Evolutionary conservation across 2,888 invertebrate genomes (phyloP).

Genomic region (Apamea anceps): DNA sequence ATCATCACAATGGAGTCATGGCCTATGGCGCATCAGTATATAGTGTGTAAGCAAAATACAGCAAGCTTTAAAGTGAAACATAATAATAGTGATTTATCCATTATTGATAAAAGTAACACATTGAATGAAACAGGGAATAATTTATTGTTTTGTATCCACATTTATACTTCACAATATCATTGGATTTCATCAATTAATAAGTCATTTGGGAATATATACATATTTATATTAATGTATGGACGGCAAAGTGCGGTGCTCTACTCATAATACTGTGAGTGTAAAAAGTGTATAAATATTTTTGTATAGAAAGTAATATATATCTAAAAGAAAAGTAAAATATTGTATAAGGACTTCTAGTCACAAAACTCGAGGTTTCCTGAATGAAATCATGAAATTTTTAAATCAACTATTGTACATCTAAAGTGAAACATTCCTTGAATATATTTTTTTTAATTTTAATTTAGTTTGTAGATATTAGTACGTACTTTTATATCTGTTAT

Average conservation of each 20-base stretch:
- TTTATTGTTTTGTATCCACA: conserved; percentile 27
- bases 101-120: conserved; percentile 16
- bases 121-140: conserved; percentile 47
- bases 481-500: conserved; percentile 45
- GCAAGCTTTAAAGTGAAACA: conserved; percentile 49
- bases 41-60: conserved; percentile 50
- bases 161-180: conserved; percentile 9
- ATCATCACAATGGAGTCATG: not conserved
- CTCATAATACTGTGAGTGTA: conserved; percentile 43
- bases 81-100: conserved; percentile 10
- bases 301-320: conserved; percentile 52
- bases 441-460: conserved; percentile 34
- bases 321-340: conserved; percentile 44
- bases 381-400: conserved; percentile 40
- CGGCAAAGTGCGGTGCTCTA: conserved; percentile 55
- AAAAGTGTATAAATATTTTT: conserved; percentile 61
- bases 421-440: conserved; percentile 56
- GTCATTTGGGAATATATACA: conserved; percentile 20
- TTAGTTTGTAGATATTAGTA: conserved; percentile 39
- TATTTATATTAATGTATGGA: conserved; percentile 39
- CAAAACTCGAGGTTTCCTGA: conserved; percentile 58
- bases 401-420: conserved; percentile 15
- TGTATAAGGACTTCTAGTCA: conserved; percentile 62
- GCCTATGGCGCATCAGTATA: conserved; percentile 2
- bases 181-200: conserved; percentile 21